These are phyloP conservation scores for Symphodus melops DNA, from an alignment of 2,113 vertebrate genomes.

Conservation along the genomic window DNA sequence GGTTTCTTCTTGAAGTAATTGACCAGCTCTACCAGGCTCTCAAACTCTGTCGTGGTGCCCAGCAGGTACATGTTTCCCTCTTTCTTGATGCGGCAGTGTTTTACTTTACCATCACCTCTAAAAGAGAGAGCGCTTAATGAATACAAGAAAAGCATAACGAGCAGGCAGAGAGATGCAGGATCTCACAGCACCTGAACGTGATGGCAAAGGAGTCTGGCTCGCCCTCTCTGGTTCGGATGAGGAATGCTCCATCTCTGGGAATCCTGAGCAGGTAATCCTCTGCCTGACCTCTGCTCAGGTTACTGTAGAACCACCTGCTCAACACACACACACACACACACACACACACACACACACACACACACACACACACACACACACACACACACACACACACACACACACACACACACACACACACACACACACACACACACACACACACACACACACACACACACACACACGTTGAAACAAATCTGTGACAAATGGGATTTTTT, in stretches of 20 bases:
- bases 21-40: constrained; percentile 94
- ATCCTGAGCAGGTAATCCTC: constrained; percentile 96
- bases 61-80: constrained; percentile 91
- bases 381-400: no score
- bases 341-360: no score
- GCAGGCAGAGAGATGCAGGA: not conserved
- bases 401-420: no score
- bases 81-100: constrained; percentile 94
- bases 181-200: constrained; percentile 90
- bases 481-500: no score
- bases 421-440: no score
- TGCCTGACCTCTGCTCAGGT: constrained; percentile 94
- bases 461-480: no score
- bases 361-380: no score
- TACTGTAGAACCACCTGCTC: constrained; percentile 93
- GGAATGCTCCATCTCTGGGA: constrained; percentile 95
- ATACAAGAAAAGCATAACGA: not conserved
- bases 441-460: no score
- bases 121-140: constrained; percentile 2
- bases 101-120: constrained; percentile 95
- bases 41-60: constrained; percentile 93
- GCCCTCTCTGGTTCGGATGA: constrained; percentile 92
- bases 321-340: constrained; percentile 1
- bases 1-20: constrained; percentile 92
- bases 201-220: constrained; percentile 90